Conservation (phyloP, 1,140 invertebrate genomes). For the Periplaneta americana region DNA sequence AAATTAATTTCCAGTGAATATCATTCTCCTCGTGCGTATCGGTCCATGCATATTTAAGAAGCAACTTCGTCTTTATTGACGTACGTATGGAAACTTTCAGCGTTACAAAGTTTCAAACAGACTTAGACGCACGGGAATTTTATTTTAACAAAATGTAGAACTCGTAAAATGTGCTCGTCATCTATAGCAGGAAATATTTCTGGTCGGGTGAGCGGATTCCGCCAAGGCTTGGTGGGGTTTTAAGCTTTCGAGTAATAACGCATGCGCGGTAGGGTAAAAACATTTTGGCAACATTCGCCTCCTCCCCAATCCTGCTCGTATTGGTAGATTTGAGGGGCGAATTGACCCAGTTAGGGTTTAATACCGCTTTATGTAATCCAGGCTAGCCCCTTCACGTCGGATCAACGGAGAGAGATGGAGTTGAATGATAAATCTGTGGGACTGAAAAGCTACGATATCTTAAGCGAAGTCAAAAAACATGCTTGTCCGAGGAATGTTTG, state of each 20-base stretch:
- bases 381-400: background rate
- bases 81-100: background rate
- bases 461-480: background rate
- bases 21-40: no score
- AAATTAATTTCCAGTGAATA: no score
- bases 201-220: background rate
- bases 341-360: background rate
- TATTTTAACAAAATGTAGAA: background rate
- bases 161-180: background rate
- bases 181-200: background rate
- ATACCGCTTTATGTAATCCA: background rate
- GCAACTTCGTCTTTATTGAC: background rate
- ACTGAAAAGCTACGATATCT: background rate
- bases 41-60: no score
- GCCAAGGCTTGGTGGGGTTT: no score
- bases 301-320: background rate
- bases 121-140: background rate
- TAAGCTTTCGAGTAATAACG: background rate
- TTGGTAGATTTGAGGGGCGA: background rate
- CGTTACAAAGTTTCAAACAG: background rate
- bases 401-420: background rate
- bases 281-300: background rate
- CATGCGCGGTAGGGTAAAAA: background rate
- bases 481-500: background rate
- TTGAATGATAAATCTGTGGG: background rate